Evolutionary conservation across 2,888 invertebrate species (phyloP).

Genomic region (Cantharis rustica): DNA sequence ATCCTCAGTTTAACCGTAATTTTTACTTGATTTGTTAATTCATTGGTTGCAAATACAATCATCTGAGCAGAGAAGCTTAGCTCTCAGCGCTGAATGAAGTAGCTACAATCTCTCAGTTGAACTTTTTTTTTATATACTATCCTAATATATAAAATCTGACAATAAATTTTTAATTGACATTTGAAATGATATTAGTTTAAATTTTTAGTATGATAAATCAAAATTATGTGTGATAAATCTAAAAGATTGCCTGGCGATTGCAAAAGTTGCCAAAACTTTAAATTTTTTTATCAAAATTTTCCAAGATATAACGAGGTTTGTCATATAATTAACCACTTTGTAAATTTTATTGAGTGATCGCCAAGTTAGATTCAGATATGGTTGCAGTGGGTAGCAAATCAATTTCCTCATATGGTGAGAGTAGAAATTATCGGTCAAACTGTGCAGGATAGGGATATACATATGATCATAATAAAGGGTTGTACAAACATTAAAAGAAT

Average conservation of each 20-base stretch:
- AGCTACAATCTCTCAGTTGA: no score
- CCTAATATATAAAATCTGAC: not conserved
- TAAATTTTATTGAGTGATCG: not conserved
- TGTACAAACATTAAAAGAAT: conserved; percentile 15
- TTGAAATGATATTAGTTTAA: not conserved
- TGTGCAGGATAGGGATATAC: conserved; percentile 31
- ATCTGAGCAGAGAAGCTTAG: no score
- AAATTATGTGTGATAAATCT: not conserved
- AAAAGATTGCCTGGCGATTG: rapidly evolving
- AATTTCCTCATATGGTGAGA: conserved; percentile 26
- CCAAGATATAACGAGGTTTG: conserved; percentile 26
- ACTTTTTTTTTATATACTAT: no score
- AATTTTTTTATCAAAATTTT: conserved; percentile 14
- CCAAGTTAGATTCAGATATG: not conserved
- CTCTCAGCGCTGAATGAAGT: no score
- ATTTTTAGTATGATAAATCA: not conserved
- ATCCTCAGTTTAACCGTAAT: no score
- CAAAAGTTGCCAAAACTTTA: not conserved
- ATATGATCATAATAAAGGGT: conserved; percentile 28
- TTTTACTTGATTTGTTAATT: no score
- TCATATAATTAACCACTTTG: not conserved
- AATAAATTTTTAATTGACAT: not conserved
- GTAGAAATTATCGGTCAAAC: conserved; percentile 33
- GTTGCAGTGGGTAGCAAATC: conserved; percentile 5
- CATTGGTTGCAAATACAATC: no score